Percentiles rank a stretch among this genome's conserved stretches.
Conservation (phyloP, 1,140 invertebrate species). For the Drosophila mauritiana region DNA sequence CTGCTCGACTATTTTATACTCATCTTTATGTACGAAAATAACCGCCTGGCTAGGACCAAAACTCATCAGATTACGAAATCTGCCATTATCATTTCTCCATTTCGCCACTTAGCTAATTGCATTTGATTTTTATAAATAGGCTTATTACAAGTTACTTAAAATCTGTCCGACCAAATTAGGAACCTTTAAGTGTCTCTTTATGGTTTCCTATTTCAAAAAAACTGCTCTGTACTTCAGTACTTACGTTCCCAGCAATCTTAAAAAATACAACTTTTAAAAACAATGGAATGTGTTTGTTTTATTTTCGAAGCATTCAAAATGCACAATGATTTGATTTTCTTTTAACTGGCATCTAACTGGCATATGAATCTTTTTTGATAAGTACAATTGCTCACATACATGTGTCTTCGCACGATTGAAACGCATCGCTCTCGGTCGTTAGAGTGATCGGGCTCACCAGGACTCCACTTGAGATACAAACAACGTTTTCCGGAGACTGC, state of each 20-base stretch:
- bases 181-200: background rate
- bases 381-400: background rate
- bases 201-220: background rate
- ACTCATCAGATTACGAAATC: constrained; percentile 7
- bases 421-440: background rate
- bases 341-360: background rate
- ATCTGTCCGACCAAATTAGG: constrained; percentile 5
- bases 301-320: background rate
- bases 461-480: background rate
- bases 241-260: constrained; percentile 35
- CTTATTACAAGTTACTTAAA: constrained; percentile 34
- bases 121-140: constrained; percentile 41
- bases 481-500: background rate
- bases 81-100: constrained; percentile 11
- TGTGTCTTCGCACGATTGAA: background rate
- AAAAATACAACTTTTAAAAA: constrained; percentile 20
- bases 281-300: background rate
- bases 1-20: constrained; percentile 12
- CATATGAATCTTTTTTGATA: background rate
- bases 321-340: too few relatives aligned
- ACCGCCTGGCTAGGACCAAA: constrained; percentile 29
- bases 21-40: constrained; percentile 9
- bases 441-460: background rate
- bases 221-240: constrained; percentile 46
- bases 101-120: constrained; percentile 60